Base-by-base conservation (phyloP, 2,797 vertebrate genomes). In the Phrynocephalus vlangalii region DNA sequence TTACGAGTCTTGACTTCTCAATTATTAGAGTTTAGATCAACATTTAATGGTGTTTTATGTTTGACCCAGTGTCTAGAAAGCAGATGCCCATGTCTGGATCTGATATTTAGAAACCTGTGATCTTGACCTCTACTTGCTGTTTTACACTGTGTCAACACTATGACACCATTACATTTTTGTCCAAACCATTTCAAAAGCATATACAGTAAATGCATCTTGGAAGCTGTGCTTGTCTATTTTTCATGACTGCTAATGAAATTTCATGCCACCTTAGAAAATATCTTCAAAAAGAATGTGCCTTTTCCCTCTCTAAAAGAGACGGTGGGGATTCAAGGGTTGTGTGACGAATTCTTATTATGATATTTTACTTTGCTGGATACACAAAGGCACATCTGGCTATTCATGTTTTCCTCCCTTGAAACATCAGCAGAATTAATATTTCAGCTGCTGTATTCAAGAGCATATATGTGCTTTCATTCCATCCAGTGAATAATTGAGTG, bases 121-220 rank as follows among this genome's bases (percentile, higher is more conserved):
- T 77, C n/a, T n/a, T 33, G 30, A 15, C 2, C 48, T 44, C 79
- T 89, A 88, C 63, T 18, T 82, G 0, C 1, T 68, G 16, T 60
- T 88, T 13, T 52, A 85, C 6, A 33, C 88, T 86, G 63, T 76
- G 44, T 63, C 89, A 66, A 24, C 63, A 77, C 24, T 8, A 76
- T 81, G 33, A 52, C 63, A 44, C 48, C 28, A 56, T 66, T 85
- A 71, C 56, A 5, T 0, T 83, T 60, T 67, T 72, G 50, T 70
- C 24, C 0, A 79, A 77, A n/a, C 16, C 87, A 16, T 89, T 91
- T 38, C 82, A 33, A 91, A 30, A 86, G 18, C 81, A 66, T 66
- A 91, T 82, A 44, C 38, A 44, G 38, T 5, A 52, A 13, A 48
- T 81, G 90, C n/a, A 87, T 71, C 85, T 56, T 18, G 66, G 71